These are phyloP conservation scores for Amaurobius ferox DNA, from an alignment of 2,888 invertebrate genomes.

Conservation along the genomic window DNA sequence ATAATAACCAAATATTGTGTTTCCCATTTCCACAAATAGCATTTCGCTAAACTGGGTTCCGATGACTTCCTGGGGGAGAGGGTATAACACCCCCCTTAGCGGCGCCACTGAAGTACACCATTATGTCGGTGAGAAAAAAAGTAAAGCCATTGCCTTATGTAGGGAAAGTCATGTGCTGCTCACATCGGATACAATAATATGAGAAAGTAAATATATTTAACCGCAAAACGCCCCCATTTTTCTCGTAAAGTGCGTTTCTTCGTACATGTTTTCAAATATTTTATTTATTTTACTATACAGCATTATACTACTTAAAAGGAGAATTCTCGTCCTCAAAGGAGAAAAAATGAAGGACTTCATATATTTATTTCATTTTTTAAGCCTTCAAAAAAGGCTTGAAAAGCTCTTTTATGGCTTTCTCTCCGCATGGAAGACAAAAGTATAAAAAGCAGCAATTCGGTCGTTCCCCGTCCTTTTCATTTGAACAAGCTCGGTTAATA, in stretches of 20 bases:
- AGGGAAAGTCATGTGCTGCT: too few species aligned
- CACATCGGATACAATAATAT: too few species aligned
- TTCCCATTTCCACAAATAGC: too few species aligned
- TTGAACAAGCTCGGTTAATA: slow-evolving; percentile 53
- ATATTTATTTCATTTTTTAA: slow-evolving; percentile 65
- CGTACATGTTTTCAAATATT: slow-evolving; percentile 58
- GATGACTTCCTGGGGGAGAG: too few species aligned
- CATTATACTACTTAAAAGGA: slow-evolving; percentile 39
- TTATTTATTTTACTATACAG: slow-evolving; percentile 50
- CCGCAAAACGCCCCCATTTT: neutral
- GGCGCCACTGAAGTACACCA: too few species aligned
- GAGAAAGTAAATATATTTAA: neutral
- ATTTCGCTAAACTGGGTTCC: too few species aligned
- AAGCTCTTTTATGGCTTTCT: slow-evolving; percentile 52
- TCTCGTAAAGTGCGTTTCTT: slow-evolving; percentile 29
- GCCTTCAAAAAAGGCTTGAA: slow-evolving; percentile 51
- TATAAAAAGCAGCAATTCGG: slow-evolving; percentile 30
- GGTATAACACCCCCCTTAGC: too few species aligned
- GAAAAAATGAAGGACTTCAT: too few species aligned
- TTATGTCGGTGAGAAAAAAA: too few species aligned
- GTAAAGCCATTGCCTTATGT: too few species aligned
- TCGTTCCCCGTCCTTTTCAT: slow-evolving; percentile 36
- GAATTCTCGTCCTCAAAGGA: neutral
- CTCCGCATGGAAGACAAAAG: neutral
- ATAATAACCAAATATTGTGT: too few species aligned